These are phyloP conservation scores for Drosophila eohydei DNA, from an alignment of 2,888 invertebrate species.

Conservation along the genomic window DNA sequence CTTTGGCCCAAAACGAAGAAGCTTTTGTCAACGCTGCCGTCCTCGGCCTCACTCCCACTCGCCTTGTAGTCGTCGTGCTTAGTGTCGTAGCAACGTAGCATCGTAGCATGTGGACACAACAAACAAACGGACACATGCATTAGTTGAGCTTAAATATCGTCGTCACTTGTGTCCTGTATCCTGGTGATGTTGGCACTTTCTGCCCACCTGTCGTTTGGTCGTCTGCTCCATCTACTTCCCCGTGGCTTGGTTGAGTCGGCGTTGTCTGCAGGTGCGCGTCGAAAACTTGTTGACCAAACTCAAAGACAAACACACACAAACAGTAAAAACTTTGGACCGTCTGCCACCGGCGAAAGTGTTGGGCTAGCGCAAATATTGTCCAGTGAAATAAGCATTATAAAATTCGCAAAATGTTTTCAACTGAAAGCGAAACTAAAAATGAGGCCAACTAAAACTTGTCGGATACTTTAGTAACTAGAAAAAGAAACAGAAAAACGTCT, in stretches of 20 bases:
- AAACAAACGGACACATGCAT: slow-evolving; percentile 78
- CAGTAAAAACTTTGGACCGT: slow-evolving; percentile 40
- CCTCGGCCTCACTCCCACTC: slow-evolving; percentile 8
- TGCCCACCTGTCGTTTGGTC: slow-evolving; percentile 3
- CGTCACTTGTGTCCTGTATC: slow-evolving; percentile 38
- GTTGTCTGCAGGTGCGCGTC: slow-evolving; percentile 70
- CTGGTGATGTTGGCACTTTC: slow-evolving; percentile 24
- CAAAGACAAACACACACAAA: slow-evolving; percentile 72
- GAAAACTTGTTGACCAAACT: slow-evolving; percentile 81
- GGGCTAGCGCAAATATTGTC: slow-evolving; percentile 61
- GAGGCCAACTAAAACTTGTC: slow-evolving; percentile 42
- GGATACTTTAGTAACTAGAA: slow-evolving; percentile 20
- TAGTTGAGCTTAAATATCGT: slow-evolving; percentile 74
- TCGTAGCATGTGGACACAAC: slow-evolving; percentile 70
- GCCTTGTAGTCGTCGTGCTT: slow-evolving; percentile 19
- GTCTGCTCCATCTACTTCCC: neutral
- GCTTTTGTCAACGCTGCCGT: slow-evolving; percentile 44
- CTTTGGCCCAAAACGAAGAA: slow-evolving; percentile 32
- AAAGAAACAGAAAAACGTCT: neutral
- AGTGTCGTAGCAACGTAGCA: slow-evolving; percentile 38
- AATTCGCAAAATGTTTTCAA: slow-evolving; percentile 65
- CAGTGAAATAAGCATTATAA: slow-evolving; percentile 75
- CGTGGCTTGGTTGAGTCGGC: slow-evolving; percentile 14
- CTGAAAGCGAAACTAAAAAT: slow-evolving; percentile 62
- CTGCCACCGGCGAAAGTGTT: slow-evolving; percentile 68